Conservation (phyloP, 2,888 invertebrate species). For the Pachydiplax longipennis region DNA sequence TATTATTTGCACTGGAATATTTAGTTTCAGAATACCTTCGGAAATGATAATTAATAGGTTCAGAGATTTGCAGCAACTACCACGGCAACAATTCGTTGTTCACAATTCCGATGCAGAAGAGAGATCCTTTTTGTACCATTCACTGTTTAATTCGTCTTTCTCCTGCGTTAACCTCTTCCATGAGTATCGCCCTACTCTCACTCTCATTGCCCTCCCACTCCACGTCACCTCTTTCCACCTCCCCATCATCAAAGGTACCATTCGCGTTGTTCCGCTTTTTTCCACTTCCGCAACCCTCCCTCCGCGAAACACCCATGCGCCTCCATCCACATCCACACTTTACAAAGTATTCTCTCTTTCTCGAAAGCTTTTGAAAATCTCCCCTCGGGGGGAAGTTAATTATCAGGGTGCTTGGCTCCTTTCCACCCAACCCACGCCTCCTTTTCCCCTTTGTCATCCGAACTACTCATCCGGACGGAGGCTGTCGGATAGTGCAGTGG, state of each 20-base stretch:
- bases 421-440: not conserved
- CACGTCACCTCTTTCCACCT: not conserved
- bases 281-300: not conserved
- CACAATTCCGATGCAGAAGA: no score
- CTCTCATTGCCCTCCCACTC: not conserved
- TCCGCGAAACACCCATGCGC: not conserved
- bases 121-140: no score
- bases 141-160: not conserved
- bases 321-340: slow-evolving; percentile 4
- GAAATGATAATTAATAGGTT: no score
- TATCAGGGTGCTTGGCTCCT: slow-evolving; percentile 24
- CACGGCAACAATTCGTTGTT: no score
- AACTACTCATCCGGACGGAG: not conserved
- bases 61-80: no score
- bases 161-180: not conserved
- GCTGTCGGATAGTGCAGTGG: not conserved
- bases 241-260: not conserved
- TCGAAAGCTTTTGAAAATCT: slow-evolving; percentile 24
- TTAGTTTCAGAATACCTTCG: no score
- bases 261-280: not conserved
- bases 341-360: slow-evolving; percentile 30
- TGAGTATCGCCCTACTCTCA: not conserved
- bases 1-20: no score
- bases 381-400: slow-evolving; percentile 41
- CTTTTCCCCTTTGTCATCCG: slow-evolving; percentile 10